Percentiles rank a stretch among this genome's conserved stretches.
phyloP scores from a whole-genome alignment of 2,888 invertebrate species.

The Anagyrus pseudococci region DNA sequence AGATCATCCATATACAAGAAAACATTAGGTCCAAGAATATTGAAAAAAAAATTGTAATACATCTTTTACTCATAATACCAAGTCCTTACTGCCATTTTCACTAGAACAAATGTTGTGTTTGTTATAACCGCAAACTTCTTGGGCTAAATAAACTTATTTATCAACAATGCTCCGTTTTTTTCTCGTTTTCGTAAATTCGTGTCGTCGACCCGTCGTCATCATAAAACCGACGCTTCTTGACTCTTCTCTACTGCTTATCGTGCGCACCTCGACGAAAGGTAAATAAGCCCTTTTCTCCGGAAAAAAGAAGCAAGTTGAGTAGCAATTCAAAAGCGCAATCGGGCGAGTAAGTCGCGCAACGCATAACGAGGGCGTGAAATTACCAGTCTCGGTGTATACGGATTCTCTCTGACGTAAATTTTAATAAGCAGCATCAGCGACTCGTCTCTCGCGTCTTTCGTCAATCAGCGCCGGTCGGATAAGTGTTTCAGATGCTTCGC shows the following conservation, averaged over 20 bases:
- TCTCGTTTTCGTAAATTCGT: conserved; percentile 12
- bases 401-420: conserved; percentile 10
- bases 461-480: conserved; percentile 3
- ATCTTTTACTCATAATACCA: too few species aligned
- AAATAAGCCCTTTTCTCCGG: conserved; percentile 9
- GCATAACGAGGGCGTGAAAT: conserved; percentile 31
- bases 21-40: too few species aligned
- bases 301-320: neutral
- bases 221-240: neutral
- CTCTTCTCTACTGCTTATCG: conserved; percentile 23
- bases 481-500: conserved; percentile 29
- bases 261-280: conserved; percentile 7
- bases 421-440: conserved; percentile 4
- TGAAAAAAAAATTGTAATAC: too few species aligned
- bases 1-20: too few species aligned
- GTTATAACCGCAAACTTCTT: too few species aligned
- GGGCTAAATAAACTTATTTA: too few species aligned
- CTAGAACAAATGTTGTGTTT: too few species aligned
- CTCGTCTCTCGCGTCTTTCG: conserved; percentile 2
- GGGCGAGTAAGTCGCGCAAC: conserved; percentile 13
- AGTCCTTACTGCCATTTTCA: too few species aligned
- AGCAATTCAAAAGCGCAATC: conserved; percentile 4
- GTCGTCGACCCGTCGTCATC: conserved; percentile 17
- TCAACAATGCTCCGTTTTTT: conserved; percentile 11
- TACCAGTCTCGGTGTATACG: conserved; percentile 10